Conservation (phyloP, 2,113 vertebrate species). For the Sula dactylatra region DNA sequence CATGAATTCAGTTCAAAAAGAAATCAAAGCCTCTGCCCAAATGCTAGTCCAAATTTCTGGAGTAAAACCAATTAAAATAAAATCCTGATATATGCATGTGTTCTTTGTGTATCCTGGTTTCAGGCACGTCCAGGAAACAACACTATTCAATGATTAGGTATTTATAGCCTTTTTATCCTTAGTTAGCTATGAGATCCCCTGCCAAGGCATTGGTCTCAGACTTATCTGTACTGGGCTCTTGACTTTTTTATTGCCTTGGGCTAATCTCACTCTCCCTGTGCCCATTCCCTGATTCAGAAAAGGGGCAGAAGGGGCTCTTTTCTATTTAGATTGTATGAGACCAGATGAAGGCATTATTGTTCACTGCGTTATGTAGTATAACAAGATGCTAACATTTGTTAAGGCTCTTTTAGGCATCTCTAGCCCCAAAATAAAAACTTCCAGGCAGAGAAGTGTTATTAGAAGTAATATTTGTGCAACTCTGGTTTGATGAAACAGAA, state of each 20-base stretch:
- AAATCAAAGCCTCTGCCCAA: slow-evolving; percentile 2
- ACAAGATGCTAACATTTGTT: background rate
- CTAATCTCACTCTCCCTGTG: background rate
- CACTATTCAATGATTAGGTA: background rate
- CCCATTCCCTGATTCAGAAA: background rate
- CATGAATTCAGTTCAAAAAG: background rate
- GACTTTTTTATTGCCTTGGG: background rate
- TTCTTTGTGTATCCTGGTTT: background rate
- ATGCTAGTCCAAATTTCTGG: background rate
- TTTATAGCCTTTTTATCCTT: background rate
- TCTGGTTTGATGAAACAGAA: background rate
- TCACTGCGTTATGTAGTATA: background rate
- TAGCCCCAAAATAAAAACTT: background rate
- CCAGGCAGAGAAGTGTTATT: background rate
- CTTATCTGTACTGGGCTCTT: background rate
- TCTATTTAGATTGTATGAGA: background rate
- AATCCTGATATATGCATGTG: background rate
- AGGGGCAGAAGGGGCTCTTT: background rate
- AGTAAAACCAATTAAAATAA: background rate
- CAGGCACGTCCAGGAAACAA: background rate
- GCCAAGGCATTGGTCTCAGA: background rate
- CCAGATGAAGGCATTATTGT: background rate
- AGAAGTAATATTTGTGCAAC: background rate
- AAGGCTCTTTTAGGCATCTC: background rate
- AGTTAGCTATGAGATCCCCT: background rate